These are phyloP conservation scores for Nycteola revayana DNA, from an alignment of 2,888 invertebrate species.

Conservation along the genomic window DNA sequence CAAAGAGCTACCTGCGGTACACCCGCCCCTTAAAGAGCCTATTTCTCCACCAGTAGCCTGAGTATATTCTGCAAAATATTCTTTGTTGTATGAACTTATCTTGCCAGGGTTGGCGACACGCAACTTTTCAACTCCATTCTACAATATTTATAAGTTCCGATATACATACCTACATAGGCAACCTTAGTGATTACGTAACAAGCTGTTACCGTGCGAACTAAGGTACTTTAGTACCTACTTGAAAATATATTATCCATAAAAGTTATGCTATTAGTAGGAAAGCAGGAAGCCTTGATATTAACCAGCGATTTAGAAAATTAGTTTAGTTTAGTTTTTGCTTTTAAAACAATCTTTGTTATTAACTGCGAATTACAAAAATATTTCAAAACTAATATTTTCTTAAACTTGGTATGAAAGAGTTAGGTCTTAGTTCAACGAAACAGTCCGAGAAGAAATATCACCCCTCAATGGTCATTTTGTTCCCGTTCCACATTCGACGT, in stretches of 20 bases:
- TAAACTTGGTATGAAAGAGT: slow-evolving; percentile 36
- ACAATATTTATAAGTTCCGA: slow-evolving; percentile 46
- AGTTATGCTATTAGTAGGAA: too few relatives aligned
- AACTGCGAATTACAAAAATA: slow-evolving; percentile 24
- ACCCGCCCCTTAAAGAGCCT: slow-evolving; percentile 28
- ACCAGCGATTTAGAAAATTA: too few relatives aligned
- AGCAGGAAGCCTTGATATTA: too few relatives aligned
- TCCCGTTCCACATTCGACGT: slow-evolving; percentile 39
- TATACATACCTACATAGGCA: too few relatives aligned
- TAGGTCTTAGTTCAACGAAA: slow-evolving; percentile 29
- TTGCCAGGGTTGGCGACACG: slow-evolving; percentile 48
- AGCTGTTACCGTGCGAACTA: too few relatives aligned
- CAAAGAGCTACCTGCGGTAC: slow-evolving; percentile 15
- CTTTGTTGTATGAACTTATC: slow-evolving; percentile 52
- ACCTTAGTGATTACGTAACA: too few relatives aligned
- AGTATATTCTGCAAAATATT: slow-evolving; percentile 50
- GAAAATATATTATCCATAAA: too few relatives aligned
- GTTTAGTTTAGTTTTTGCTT: too few relatives aligned
- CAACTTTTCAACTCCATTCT: slow-evolving; percentile 47
- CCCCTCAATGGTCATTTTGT: slow-evolving; percentile 41
- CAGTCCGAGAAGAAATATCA: slow-evolving; percentile 31
- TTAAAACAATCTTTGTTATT: too few relatives aligned
- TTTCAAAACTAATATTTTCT: slow-evolving; percentile 29
- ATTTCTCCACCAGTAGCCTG: slow-evolving; percentile 44
- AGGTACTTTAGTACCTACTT: too few relatives aligned